Percentiles rank a stretch among this genome's conserved stretches.
phyloP scores from a whole-genome alignment of 2,113 vertebrate genomes.

The Beaufortia kweichowensis region DNA sequence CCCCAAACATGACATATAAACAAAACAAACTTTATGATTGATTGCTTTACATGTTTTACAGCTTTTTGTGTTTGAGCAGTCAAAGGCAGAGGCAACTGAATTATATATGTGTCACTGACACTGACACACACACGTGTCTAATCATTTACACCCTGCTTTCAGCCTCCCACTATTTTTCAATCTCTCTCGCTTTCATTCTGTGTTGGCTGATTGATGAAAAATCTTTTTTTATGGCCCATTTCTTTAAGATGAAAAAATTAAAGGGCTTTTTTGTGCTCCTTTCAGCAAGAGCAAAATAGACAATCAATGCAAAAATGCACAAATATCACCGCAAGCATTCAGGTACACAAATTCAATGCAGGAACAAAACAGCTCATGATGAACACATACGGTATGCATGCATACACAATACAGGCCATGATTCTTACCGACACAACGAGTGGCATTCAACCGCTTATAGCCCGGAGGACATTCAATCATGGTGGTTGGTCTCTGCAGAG shows the following conservation, averaged over 20 bases:
- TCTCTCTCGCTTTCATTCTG: conserved; percentile 8
- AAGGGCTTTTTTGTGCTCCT: neutral
- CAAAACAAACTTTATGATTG: too few relatives aligned
- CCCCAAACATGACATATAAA: too few relatives aligned
- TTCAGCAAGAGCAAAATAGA: neutral
- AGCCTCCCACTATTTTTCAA: neutral
- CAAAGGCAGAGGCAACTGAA: neutral
- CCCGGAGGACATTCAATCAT: conserved; percentile 88
- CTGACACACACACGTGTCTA: neutral
- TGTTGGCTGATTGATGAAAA: neutral
- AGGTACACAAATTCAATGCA: neutral
- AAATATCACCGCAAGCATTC: neutral
- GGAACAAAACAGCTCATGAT: conserved; percentile 33
- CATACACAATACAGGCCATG: neutral
- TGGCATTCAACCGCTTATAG: conserved; percentile 90
- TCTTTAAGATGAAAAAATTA: neutral
- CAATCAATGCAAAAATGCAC: neutral
- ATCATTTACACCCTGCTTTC: neutral
- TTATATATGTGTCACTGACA: conserved; percentile 5
- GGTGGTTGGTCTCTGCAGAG: conserved; percentile 56
- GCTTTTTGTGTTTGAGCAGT: neutral
- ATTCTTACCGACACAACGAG: conserved; percentile 89
- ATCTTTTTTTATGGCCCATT: neutral
- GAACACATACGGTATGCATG: conserved; percentile 2
- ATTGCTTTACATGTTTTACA: too few relatives aligned